Base-by-base conservation (phyloP, 2,113 vertebrate species). In the Muntiacus reevesi region DNA sequence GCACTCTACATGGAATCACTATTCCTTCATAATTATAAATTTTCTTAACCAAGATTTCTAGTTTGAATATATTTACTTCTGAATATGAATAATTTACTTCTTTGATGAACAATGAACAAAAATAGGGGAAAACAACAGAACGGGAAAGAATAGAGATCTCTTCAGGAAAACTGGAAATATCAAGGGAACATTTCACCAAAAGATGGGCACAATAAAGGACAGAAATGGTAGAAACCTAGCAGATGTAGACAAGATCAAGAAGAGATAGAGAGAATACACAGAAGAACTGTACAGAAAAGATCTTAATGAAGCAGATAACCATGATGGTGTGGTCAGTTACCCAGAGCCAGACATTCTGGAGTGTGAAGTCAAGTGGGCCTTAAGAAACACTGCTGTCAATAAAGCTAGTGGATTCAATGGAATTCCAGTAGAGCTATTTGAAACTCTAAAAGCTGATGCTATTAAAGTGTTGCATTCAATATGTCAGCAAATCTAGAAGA, bases 31-130 rank as follows among this genome's bases (percentile, higher is more conserved):
- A 88, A 50, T 76, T 45, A 86, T 43, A 94, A 82, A 93, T 92
- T 36, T 55, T 40, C 43, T 84, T 62, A 54, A 93, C 28, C 3
- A 74, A 27, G 13, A 76, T 90, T 87, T 87, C 87, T 90, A 59
- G 27, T 90, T 89, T 84, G 43, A 19, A 87, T 5, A 88, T 82
- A 78, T n/a, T 92, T 64, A 92, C 64, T 95, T 86, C 27, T 50
- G 74, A 89, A 84, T 11, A 86, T 40, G 67, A 71, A 71, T 5
- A 23, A 71, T 40, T 71, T 40, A 40, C 67, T 71, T 71, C n/a
- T 71, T 71, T 71, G n/a, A 71, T 12, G n/a, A 71, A 71, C n/a
- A 71, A 23, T 40, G 10, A n/a, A 71, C 23, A 71, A 40, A 40
- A 71, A 71, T 40, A 23, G 67, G 67, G 36, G 67, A 40, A 71